Evolutionary conservation across 2,888 invertebrate species (phyloP), one percentile per base, ranked within the genome.

Genomic region (Drosophila glabriapex): DNA sequence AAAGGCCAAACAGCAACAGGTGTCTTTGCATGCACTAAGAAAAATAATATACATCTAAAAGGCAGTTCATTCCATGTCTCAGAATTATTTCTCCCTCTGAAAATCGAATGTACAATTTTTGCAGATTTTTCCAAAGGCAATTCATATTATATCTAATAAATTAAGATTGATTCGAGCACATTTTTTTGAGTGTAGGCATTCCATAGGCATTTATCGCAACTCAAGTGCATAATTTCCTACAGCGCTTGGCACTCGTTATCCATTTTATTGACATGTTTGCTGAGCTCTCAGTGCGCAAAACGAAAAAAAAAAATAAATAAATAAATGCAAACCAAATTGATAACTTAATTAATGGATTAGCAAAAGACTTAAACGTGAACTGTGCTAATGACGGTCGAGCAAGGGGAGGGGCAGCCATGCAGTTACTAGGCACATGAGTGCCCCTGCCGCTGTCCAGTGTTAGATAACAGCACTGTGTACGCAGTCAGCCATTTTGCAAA

Each of bases 181-280:
- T 28, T 25, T 55, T 55, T 29, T n/a, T 39, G 0, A 56, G 56
- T 56, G 39, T n/a, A 50, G 16, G 22, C 39, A 68, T 55, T 46
- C 33, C 33, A 29, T 16, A 43, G 31, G 31, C 56, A 62, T 49
- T 49, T 66, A 63, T 66, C 56, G 56, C 64, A 9, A 14, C 61
- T 61, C 68, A 69, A 52, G 62, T 77, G 73, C 73, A 68, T 46
- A 50, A 56, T 54, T 71, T 64, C 55, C 33, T 22, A 39, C 53
- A 46, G 31, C 37, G 25, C 39, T 49, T 58, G 53, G 49, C 50
- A 55, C 29, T 29, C 59, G 58, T 55, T 71, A 74, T 70, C 54
- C 52, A 66, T 66, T 75, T 78, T 54, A 65, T 71, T 79, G 79
- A 79, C 79, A 73, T 68, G 52, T 78, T 77, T 77, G 53, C 58